Evolutionary conservation across 53 echinoderm and acorn worm species (phyloP), one percentile per base, ranked within the genome.

Genomic region (Apostichopus leukothele): DNA sequence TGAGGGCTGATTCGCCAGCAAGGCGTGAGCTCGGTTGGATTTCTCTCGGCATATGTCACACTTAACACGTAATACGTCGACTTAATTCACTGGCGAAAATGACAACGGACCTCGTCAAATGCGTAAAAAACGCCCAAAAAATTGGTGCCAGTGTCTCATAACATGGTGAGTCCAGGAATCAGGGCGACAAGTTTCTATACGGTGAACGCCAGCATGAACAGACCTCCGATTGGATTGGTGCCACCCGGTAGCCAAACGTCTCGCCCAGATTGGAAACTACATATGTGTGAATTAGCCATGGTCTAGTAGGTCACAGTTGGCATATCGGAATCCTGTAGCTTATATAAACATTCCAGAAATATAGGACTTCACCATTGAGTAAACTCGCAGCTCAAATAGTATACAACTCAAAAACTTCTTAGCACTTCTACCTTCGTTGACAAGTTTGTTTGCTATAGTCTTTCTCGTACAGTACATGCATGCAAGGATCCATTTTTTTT

Each of bases 271-370:
- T 81, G 55, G 55, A 81, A 55, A 55, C 81, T 22, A 14, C 59
- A 81, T 60, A 81, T 23, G 81, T 81, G 81, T 81, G 81, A 81
- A 81, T 81, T 54, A 55, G 60, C 81, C 54, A 81, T 20, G 81
- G 81, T 81, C 25, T 54, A 18, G 22, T 3, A 57, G n/a, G 8
- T 81, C 81, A 81, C 81, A 81, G 59, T 18, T 81, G 54, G 81
- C 23, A 51, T 54, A 59, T 9, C 19, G 39, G 77, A 26, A 13
- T 16, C 52, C 52, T 50, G 51, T 77, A 71, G 18, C 71, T 71
- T n/a, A n/a, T 71, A n/a, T 71, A 71, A 71, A 71, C 71, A 19
- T 71, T 18, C 71, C 71, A 71, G 18, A 23, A 23, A 71, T 71
- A 71, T 21, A 19, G 39, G 71, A 71, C 71, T 18, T 16, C 57